Evolutionary conservation across 2,113 vertebrate genomes (phyloP).

Genomic region (Myrmecobius fasciatus): DNA sequence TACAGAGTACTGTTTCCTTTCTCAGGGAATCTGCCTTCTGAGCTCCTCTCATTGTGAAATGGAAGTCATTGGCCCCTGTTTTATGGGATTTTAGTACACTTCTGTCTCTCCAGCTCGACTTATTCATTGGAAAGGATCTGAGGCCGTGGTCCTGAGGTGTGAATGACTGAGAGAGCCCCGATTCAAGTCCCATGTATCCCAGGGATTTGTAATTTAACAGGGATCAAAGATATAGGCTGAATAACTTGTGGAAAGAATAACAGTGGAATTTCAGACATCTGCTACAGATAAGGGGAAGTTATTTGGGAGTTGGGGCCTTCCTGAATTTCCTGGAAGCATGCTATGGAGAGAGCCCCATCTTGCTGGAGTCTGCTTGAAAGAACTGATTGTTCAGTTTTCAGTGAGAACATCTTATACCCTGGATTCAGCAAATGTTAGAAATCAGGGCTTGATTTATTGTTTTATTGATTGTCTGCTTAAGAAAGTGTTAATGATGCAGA

Average conservation of each 20-base stretch:
- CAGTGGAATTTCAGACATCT: not conserved
- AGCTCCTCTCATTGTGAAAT: not conserved
- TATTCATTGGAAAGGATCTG: not conserved
- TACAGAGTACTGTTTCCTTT: not conserved
- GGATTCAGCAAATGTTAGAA: not conserved
- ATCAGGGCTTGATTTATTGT: not conserved
- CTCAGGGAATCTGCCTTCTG: not conserved
- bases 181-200: not conserved
- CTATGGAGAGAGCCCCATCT: not conserved
- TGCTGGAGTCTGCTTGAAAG: not conserved
- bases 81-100: not conserved
- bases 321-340: not conserved
- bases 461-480: not conserved
- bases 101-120: not conserved
- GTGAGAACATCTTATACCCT: not conserved
- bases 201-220: not conserved
- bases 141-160: not conserved
- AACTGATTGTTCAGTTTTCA: not conserved
- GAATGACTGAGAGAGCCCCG: not conserved
- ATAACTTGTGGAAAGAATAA: not conserved
- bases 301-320: not conserved
- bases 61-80: not conserved
- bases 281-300: not conserved
- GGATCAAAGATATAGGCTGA: not conserved
- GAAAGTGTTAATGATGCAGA: not conserved